Evolutionary conservation across 2,888 invertebrate genomes (phyloP), one percentile per base, ranked within the genome.

Genomic region (Fissipunctia ypsillon): DNA sequence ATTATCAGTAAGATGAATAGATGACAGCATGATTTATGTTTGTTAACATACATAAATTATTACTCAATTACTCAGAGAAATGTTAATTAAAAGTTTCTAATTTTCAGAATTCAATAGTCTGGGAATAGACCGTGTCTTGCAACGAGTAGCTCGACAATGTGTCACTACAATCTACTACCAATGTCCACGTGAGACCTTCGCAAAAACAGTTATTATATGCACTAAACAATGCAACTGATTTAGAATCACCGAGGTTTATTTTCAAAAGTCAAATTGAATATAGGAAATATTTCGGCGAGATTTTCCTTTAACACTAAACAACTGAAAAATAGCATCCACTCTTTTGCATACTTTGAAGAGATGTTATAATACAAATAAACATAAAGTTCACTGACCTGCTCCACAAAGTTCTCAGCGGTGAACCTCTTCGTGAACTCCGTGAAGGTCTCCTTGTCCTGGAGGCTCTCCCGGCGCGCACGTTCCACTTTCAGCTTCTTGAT

Each of bases 401-500:
- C 98, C 28, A 99, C 98, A 93, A 99, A 99, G 90, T 98, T 98
- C 76, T 97, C 98, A 9, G 98, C 97, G 35, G 98, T 98, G 92
- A 98, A 98, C 85, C 98, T 97, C 91, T 98, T 98, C 1, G 97
- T 97, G 90, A 99, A 98, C 94, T 99, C 98, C 84, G 98, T 97
- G 91, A 98, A 98, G 76, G 98, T 97, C 91, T 98, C 98, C 93
- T 98, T 98, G 86, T 98, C 98, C 89, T 97, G 97, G 66, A 97
- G 97, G 89, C 98, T 98, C 92, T 99, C 98, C 83, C 98, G 97
- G 91, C 98, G 98, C 38, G 98, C 98, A 84, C 98, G 97, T 94
- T 99, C 99, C 84, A 99, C 98, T 93, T 99, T 99, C 97, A 99
- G 94, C 93, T 99, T 99, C 94, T 98, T 98, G 70, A 99, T 99